Evolutionary conservation across 2,797 vertebrate species (phyloP), one percentile per base, ranked within the genome.

Genomic region (Dipus sagitta): DNA sequence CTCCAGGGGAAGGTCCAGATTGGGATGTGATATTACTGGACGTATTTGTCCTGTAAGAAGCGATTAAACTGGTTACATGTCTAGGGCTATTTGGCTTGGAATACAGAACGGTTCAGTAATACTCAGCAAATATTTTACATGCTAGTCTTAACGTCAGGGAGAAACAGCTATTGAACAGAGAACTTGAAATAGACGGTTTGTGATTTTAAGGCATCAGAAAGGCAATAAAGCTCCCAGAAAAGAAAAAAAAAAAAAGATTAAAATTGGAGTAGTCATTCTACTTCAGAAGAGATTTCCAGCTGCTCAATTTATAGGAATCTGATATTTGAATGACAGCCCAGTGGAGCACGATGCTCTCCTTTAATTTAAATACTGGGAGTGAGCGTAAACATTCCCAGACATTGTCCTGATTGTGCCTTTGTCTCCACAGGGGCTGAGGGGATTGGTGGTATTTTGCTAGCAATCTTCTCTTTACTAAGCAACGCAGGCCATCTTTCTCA

Each of bases 321-420:
- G 65, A 78, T 30, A 75, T 94, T 86, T 94, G 92, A 97, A 97
- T 74, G 84, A 79, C 83, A 94, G 87, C 88, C 85, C 80, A 90
- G 82, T 94, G 80, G 80, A 94, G 34, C 65, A 82, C 32, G 34
- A 79, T 75, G 71, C 21, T 76, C 52, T 54, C 24, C 15, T 95
- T 90, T 96, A 95, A 95, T 96, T 79, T 95, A 88, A 94, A 96
- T 79, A 91, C 84, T 84, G 38, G 47, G 93, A 96, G 77, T 81
- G 86, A 95, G 78, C 32, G 94, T 79, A 95, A 96, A 95, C 93
- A 91, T 86, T 89, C 87, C 67, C 60, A 94, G 88, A 70, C 42
- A 92, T 96, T 94, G 96, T 93, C 72, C 83, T 95, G 92, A 94
- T 96, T 90, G 52, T 70, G 67, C 86, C 95, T 95, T 95, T 93